Evolutionary conservation across 1,140 invertebrate genomes (phyloP).

Genomic region (Polypedilum pembai): DNA sequence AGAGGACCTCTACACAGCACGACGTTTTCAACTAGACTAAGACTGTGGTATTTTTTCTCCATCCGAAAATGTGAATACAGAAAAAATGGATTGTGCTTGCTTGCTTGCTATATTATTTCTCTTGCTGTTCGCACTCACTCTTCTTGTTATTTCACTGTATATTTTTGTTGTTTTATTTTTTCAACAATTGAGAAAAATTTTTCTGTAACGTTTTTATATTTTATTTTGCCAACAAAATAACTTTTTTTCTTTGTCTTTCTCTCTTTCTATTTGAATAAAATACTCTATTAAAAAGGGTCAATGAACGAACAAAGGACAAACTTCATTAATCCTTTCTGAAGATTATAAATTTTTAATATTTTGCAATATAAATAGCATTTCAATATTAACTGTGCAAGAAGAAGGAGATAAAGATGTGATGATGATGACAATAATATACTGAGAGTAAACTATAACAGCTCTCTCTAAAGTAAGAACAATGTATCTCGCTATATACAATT

Average conservation of each 20-base stretch:
- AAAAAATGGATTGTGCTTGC: slow-evolving; percentile 15
- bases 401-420: neutral
- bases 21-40: slow-evolving; percentile 25
- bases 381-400: too few species aligned
- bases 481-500: neutral
- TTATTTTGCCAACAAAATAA: slow-evolving; percentile 17
- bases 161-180: slow-evolving; percentile 2
- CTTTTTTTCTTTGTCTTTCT: neutral
- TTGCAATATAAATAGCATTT: too few species aligned
- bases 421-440: neutral
- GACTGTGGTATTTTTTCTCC: slow-evolving; percentile 14
- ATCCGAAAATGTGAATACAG: neutral
- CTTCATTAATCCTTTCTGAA: neutral
- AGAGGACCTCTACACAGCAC: slow-evolving; percentile 25
- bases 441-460: neutral
- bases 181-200: slow-evolving; percentile 6
- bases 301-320: slow-evolving; percentile 1
- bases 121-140: neutral
- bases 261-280: neutral
- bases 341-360: too few species aligned
- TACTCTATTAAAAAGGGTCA: neutral
- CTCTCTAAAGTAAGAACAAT: neutral
- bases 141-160: slow-evolving; percentile 7
- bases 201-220: neutral
- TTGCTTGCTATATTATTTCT: neutral